Base-by-base conservation (phyloP, 2,888 invertebrate genomes). In the Schizaphis graminum region DNA sequence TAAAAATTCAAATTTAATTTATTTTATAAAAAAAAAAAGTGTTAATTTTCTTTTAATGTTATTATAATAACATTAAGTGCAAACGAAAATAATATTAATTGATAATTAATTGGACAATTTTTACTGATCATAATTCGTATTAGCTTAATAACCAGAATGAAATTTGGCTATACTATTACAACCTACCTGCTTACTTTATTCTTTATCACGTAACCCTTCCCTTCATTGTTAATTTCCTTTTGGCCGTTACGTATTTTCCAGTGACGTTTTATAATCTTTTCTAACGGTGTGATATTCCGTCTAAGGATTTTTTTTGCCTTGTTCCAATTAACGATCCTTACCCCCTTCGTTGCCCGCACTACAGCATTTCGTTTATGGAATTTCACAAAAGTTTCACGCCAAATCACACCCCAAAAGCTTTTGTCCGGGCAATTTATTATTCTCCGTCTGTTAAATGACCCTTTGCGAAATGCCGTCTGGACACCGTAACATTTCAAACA, bases 401-500 rank as follows among this genome's bases (percentile, higher is more conserved):
- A 94, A 94, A 94, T 94, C 94, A 94, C 94, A 91, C 94, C 86
- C 91, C 94, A 91, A 94, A 91, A 91, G 86, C 94, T 91, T 94
- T 91, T 61, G 86, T 93, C 90, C 90, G 67, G 86, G 94, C 94
- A 91, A 94, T 94, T 94, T 94, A 94, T 94, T 94, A 67, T 91
- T 91, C 90, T 94, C 90, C 94, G 90, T 94, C 86, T 91, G 94
- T 94, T 94, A 94, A 94, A 94, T 94, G 90, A 94, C 94, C 94
- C 94, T 91, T 94, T 91, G 85, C 94, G 86, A 91, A 86, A 91
- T 86, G 86, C 90, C 86, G 94, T 91, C 90, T 94, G 90, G 94
- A 91, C 90, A 86, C 94, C 90, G 94, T 94, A 94, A 94, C 94
- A 94, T 94, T 94, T 94, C 85, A 91, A 91, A 91, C 91, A 87